Evolutionary conservation across 2,113 vertebrate genomes (phyloP), one percentile per base, ranked within the genome.

Genomic region (Athene cunicularia): DNA sequence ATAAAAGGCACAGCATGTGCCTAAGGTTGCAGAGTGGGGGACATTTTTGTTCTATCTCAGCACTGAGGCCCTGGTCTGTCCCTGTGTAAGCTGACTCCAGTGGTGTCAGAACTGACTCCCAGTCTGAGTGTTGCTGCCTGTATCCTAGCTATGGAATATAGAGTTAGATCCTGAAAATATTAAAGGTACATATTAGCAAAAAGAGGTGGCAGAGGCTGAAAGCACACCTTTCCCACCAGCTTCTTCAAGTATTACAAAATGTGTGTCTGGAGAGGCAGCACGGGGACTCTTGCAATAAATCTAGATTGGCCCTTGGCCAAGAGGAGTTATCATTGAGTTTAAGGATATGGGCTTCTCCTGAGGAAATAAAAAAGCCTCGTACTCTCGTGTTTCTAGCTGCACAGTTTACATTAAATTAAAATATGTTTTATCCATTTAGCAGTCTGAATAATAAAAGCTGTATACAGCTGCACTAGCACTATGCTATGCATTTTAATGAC

Each of bases 401-500:
- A 96, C 71, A 92, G 97, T 97, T 98, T 97, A 97, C 94, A 94
- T 96, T 97, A 98, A 98, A 97, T 97, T 97, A 98, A 98, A 98
- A 98, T 98, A 97, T 94, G 96, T 97, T 98, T 98, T 92, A 97
- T 96, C 97, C 96, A 64, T 98, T 98, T 98, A 98, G 98, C 86
- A 94, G 95, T 86, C 96, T 98, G 97, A 98, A 98, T 98, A 97
- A 97, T 98, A 98, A 98, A 98, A 97, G 95, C 97, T 93, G 91
- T 96, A 98, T 98, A 98, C 98, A 98, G 98, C 98, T 98, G 97
- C 97, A 97, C 91, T 90, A 95, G 88, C 89, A 94, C 86, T 96
- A 85, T 91, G 97, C 89, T 96, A 30, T 96, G 98, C 98, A 98
- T 98, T 98, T 98, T 98, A 98, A 98, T 98, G 97, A 98, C 96